phyloP scores from a whole-genome alignment of 2,888 invertebrate species.

The Itoplectis maculator region DNA sequence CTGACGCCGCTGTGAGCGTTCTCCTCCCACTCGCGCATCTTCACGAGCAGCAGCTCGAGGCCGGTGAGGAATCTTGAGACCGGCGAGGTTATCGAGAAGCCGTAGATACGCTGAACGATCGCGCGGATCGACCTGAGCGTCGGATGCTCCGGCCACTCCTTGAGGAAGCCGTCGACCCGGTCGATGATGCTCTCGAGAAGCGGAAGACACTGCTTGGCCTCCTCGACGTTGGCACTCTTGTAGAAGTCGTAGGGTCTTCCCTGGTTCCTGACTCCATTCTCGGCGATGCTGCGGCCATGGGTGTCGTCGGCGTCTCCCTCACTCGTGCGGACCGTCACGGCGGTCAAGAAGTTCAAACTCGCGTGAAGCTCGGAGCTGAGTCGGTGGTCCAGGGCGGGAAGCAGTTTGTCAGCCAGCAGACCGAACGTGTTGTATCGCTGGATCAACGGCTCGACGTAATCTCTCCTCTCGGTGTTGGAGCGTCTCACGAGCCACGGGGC shows the following conservation, averaged over 20 bases:
- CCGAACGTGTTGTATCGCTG: slow-evolving; percentile 88
- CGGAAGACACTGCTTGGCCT: slow-evolving; percentile 90
- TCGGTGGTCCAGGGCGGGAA: slow-evolving; percentile 86
- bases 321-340: slow-evolving; percentile 85
- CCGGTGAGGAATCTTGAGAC: slow-evolving; percentile 95
- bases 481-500: slow-evolving; percentile 87
- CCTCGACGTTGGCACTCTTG: slow-evolving; percentile 92
- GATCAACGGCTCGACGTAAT: slow-evolving; percentile 86
- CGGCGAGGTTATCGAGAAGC: slow-evolving; percentile 92
- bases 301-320: slow-evolving; percentile 83
- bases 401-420: slow-evolving; percentile 85
- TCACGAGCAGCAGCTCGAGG: slow-evolving; percentile 94
- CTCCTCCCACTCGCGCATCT: slow-evolving; percentile 96
- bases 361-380: slow-evolving; percentile 86
- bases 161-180: slow-evolving; percentile 88
- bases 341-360: slow-evolving; percentile 86
- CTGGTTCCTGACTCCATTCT: slow-evolving; percentile 34
- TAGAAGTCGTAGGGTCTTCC: slow-evolving; percentile 90
- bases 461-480: slow-evolving; percentile 79
- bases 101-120: slow-evolving; percentile 88
- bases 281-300: slow-evolving; percentile 45
- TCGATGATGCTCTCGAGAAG: slow-evolving; percentile 88
- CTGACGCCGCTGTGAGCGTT: slow-evolving; percentile 95
- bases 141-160: slow-evolving; percentile 96
- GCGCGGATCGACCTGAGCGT: slow-evolving; percentile 91